A percentile compares a stretch with the other conserved stretches of the same genome.
phyloP scores from a whole-genome alignment of 2,888 invertebrate species.

The Oligia fasciuncula region DNA sequence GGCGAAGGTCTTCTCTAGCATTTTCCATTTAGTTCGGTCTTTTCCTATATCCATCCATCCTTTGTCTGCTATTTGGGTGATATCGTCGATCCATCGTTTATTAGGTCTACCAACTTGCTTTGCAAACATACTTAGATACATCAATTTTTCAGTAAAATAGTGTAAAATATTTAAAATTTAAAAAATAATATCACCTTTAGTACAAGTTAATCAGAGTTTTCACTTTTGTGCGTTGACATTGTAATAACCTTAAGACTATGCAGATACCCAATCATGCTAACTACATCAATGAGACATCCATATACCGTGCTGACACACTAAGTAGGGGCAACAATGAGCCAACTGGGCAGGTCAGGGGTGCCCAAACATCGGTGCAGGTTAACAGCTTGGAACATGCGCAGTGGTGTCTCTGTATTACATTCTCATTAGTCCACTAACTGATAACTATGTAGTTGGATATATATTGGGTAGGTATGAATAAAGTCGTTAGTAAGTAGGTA shows the following conservation, averaged over 20 bases:
- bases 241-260: background rate
- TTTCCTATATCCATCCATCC: background rate
- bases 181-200: too few species aligned
- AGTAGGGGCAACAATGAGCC: constrained; percentile 45
- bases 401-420: constrained; percentile 6
- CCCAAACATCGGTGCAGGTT: constrained; percentile 44
- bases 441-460: constrained; percentile 9
- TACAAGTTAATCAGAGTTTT: background rate
- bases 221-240: background rate
- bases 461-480: constrained; percentile 15
- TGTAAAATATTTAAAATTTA: too few species aligned
- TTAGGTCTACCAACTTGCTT: background rate
- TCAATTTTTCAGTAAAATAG: too few species aligned
- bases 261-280: background rate
- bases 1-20: too few species aligned
- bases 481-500: background rate
- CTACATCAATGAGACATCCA: background rate
- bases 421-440: constrained; percentile 28
- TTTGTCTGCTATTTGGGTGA: too few species aligned
- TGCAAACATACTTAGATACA: too few species aligned
- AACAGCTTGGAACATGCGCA: constrained; percentile 55
- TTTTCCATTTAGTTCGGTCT: background rate
- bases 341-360: constrained; percentile 51
- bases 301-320: constrained; percentile 20
- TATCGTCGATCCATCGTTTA: background rate